These are phyloP conservation scores for Dipodomys ordii DNA, from an alignment of 2,113 vertebrate species.

Conservation along the genomic window DNA sequence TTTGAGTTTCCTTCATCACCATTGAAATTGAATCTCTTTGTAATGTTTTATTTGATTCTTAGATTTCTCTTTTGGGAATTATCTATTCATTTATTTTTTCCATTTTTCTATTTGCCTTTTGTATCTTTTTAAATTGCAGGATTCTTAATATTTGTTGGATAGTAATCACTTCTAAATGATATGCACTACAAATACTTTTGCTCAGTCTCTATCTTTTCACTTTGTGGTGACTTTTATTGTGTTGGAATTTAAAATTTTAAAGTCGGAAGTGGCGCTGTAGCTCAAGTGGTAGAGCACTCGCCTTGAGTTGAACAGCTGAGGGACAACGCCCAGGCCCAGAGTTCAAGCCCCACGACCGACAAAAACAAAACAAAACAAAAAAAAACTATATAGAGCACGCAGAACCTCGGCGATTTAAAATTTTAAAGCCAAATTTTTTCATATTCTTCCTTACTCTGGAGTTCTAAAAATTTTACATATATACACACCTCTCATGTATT, in stretches of 20 bases:
- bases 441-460: background rate
- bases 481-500: background rate
- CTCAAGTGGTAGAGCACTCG: too few species aligned
- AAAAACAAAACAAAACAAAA: too few species aligned
- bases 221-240: background rate
- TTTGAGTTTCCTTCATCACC: slow-evolving; percentile 36
- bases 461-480: background rate
- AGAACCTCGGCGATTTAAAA: too few species aligned
- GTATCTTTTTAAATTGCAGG: too few species aligned
- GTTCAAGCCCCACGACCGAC: too few species aligned
- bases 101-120: background rate
- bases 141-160: background rate
- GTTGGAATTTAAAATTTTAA: background rate
- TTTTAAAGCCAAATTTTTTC: background rate
- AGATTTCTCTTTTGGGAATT: background rate
- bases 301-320: too few species aligned
- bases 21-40: background rate
- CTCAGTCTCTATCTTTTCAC: background rate
- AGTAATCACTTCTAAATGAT: background rate
- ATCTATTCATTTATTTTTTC: background rate
- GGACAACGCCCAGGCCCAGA: too few species aligned
- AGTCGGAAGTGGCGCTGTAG: too few species aligned
- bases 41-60: background rate
- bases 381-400: too few species aligned
- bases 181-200: background rate